A percentile compares a stretch with the other conserved stretches of the same genome.
Evolutionary conservation across 1,140 invertebrate genomes (phyloP).

Genomic region (Cyclargus thomasi): DNA sequence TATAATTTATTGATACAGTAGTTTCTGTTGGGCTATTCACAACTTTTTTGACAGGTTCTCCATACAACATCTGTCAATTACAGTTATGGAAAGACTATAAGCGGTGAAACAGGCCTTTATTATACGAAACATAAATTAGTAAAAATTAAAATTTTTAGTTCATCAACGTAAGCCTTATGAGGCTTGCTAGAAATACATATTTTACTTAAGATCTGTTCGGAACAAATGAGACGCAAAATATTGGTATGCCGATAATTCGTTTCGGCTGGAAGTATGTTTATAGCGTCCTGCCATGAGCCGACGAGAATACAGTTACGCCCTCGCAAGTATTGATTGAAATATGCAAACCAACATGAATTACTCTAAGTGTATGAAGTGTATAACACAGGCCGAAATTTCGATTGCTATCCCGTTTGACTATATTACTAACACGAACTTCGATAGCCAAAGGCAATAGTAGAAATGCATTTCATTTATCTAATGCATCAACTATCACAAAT

Average conservation of each 20-base stretch:
- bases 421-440: no score
- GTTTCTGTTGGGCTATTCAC: no score
- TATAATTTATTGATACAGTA: not conserved
- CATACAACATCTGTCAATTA: no score
- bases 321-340: constrained; percentile 69
- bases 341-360: constrained; percentile 71
- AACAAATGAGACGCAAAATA: constrained; percentile 16
- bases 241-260: constrained; percentile 39
- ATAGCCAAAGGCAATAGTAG: no score
- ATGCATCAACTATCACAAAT: no score
- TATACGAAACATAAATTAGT: no score
- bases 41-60: no score
- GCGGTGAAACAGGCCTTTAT: no score
- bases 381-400: constrained; percentile 28
- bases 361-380: constrained; percentile 33
- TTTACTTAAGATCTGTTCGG: not conserved
- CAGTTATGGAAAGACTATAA: no score
- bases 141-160: no score
- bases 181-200: not conserved
- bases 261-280: constrained; percentile 68
- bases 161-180: no score
- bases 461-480: no score
- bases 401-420: not conserved
- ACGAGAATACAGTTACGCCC: constrained; percentile 68
- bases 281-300: constrained; percentile 66